phyloP scores from a whole-genome alignment of 2,888 invertebrate genomes.

The Parnassius mnemosyne region DNA sequence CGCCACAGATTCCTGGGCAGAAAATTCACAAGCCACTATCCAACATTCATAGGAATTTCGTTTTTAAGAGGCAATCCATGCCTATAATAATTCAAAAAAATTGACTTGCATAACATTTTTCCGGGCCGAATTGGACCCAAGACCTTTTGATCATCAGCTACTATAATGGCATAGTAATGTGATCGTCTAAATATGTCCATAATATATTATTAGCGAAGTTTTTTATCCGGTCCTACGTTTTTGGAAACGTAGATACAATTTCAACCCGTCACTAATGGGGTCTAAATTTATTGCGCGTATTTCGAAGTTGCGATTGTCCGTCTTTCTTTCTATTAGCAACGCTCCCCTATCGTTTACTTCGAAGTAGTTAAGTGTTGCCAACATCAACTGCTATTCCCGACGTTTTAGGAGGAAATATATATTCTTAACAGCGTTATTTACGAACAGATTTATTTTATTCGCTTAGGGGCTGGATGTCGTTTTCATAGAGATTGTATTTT shows the following conservation, averaged over 20 bases:
- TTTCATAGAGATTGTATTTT: slow-evolving; percentile 41
- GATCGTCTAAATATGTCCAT: too few species aligned
- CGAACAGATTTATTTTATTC: slow-evolving; percentile 59
- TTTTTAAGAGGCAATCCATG: too few species aligned
- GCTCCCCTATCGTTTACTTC: slow-evolving; percentile 33
- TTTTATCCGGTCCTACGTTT: too few species aligned
- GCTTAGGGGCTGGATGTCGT: slow-evolving; percentile 41
- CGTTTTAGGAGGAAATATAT: slow-evolving; percentile 52
- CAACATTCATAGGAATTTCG: too few species aligned
- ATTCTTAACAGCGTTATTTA: slow-evolving; percentile 67
- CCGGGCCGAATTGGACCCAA: too few species aligned
- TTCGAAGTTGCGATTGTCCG: slow-evolving; percentile 30
- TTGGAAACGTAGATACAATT: background rate
- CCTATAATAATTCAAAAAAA: too few species aligned
- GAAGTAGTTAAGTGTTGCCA: slow-evolving; percentile 60
- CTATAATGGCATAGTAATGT: too few species aligned
- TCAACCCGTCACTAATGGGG: slow-evolving; percentile 19
- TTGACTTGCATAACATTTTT: too few species aligned
- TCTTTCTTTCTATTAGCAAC: slow-evolving; percentile 36
- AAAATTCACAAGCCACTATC: too few species aligned
- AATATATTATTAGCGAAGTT: too few species aligned
- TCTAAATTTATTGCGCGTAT: slow-evolving; percentile 24
- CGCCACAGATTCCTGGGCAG: too few species aligned
- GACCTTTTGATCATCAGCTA: too few species aligned
- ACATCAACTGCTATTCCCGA: slow-evolving; percentile 51